These are phyloP conservation scores for Scleropages formosus DNA, from an alignment of 2,797 vertebrate genomes.

Conservation along the genomic window DNA sequence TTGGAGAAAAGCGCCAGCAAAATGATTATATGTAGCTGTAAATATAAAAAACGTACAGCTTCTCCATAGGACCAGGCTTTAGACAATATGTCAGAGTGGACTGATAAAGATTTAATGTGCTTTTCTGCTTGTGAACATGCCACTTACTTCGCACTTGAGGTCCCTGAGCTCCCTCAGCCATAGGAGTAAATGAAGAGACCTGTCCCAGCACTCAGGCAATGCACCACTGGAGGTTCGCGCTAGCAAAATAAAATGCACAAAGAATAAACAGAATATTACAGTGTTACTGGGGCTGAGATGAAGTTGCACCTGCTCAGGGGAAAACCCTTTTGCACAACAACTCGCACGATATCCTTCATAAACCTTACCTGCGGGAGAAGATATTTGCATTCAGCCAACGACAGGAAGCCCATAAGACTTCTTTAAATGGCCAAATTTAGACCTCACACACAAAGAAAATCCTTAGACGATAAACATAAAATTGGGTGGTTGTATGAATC, in stretches of 20 bases:
- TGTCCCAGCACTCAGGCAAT: slow-evolving; percentile 76
- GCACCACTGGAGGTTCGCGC: slow-evolving; percentile 39
- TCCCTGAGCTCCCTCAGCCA: slow-evolving; percentile 77
- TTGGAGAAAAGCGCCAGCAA: no score
- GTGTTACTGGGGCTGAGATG: slow-evolving; percentile 59
- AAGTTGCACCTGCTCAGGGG: slow-evolving; percentile 66
- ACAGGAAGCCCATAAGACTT: no score
- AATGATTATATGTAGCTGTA: no score
- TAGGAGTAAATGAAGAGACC: slow-evolving; percentile 84
- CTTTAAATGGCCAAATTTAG: no score
- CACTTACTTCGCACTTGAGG: slow-evolving; percentile 56
- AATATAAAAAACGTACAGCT: slow-evolving; percentile 1
- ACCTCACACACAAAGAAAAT: no score
- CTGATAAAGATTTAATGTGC: slow-evolving; percentile 49
- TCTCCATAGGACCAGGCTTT: slow-evolving; percentile 38
- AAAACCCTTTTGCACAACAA: not conserved
- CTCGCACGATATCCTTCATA: not conserved
- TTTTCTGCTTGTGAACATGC: slow-evolving; percentile 34
- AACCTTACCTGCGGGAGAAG: slow-evolving; percentile 15
- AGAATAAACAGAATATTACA: slow-evolving; percentile 45
- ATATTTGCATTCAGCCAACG: no score
- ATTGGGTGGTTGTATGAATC: no score
- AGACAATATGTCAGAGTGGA: slow-evolving; percentile 38
- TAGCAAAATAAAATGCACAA: slow-evolving; percentile 40
- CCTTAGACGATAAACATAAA: no score